Evolutionary conservation across 30 jellyfish, hydroid and myxozoan species (phyloP).

Genomic region (Nemopilema nomurai): DNA sequence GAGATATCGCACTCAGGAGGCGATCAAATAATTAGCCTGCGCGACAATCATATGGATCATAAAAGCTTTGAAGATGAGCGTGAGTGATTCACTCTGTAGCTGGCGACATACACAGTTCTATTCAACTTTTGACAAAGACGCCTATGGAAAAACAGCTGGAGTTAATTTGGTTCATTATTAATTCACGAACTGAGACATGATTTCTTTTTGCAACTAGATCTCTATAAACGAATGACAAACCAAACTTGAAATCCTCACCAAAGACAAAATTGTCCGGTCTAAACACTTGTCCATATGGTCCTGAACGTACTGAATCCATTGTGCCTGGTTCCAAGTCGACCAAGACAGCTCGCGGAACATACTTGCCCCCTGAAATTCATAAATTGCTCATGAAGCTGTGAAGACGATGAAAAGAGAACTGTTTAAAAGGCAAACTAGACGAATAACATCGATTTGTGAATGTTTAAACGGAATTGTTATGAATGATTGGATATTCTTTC

Average conservation of each 20-base stretch:
- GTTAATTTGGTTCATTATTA: not conserved
- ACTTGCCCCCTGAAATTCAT: slow-evolving; percentile 66
- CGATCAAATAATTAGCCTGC: not conserved
- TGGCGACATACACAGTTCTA: not conserved
- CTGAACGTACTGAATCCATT: slow-evolving; percentile 85
- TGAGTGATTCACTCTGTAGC: not conserved
- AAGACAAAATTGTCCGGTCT: slow-evolving; percentile 87
- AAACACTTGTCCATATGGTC: slow-evolving; percentile 78
- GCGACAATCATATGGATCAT: no score
- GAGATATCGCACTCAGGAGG: not conserved
- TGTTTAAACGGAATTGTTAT: no score
- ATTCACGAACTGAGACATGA: not conserved
- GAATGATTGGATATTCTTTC: no score
- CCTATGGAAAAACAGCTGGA: not conserved
- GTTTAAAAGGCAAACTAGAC: not conserved
- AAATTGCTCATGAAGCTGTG: not conserved
- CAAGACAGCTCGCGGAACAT: slow-evolving; percentile 88
- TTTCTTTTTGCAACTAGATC: not conserved
- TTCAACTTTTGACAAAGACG: not conserved
- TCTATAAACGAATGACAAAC: not conserved
- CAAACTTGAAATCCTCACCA: slow-evolving; percentile 45
- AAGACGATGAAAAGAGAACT: no score
- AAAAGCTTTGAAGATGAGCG: not conserved
- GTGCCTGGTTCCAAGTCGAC: slow-evolving; percentile 92
- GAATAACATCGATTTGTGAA: not conserved